Conservation (phyloP, 2,888 invertebrate genomes). For the Ptilodon capucinus region DNA sequence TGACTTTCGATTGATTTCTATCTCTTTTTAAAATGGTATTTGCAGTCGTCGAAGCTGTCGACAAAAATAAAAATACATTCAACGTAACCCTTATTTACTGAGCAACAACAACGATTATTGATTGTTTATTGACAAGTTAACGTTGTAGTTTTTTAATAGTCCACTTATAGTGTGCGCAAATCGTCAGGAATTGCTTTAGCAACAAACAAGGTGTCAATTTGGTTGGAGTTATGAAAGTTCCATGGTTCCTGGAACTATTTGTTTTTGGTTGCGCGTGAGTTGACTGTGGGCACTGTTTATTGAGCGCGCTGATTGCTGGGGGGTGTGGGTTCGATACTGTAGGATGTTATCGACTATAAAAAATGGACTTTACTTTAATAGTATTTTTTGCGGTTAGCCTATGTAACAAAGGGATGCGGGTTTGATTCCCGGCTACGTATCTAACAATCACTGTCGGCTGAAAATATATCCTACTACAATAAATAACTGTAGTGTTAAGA, state of each 20-base stretch:
- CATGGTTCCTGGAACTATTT: constrained; percentile 77
- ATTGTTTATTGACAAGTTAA: constrained; percentile 14
- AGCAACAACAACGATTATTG: constrained; percentile 29
- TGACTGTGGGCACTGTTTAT: constrained; percentile 49
- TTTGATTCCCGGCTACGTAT: no score
- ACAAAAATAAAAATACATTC: constrained; percentile 34
- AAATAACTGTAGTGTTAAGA: no score
- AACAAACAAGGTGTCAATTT: constrained; percentile 81
- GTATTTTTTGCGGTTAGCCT: not conserved
- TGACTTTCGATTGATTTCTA: not conserved
- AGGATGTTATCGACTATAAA: constrained; percentile 26
- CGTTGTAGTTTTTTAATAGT: constrained; percentile 69
- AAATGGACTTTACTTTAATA: not conserved
- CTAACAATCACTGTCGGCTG: no score
- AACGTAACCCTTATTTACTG: constrained; percentile 10
- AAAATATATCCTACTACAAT: no score
- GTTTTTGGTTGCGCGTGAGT: constrained; percentile 66
- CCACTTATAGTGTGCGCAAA: constrained; percentile 79
- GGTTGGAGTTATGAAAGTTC: constrained; percentile 77
- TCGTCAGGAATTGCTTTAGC: constrained; percentile 76
- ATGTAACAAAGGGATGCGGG: no score
- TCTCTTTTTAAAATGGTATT: not conserved
- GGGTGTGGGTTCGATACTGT: constrained; percentile 59
- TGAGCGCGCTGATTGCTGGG: constrained; percentile 64
- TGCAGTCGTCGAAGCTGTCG: constrained; percentile 58